Percentiles rank a stretch among this genome's conserved stretches.
Evolutionary conservation across 1,140 invertebrate genomes (phyloP).

Genomic region (Pectinophora gossypiella): DNA sequence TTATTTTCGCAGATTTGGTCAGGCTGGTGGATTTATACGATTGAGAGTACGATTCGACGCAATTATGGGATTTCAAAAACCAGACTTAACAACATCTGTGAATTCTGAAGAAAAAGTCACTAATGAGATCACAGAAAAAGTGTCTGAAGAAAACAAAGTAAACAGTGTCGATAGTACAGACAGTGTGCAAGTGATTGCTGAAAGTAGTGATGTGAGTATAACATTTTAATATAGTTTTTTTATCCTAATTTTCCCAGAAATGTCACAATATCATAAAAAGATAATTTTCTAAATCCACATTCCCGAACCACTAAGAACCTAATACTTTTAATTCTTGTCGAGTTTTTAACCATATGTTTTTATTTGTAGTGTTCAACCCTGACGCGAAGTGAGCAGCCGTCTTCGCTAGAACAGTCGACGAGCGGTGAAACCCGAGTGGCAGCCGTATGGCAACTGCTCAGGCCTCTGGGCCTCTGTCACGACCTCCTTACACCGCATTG

Average conservation of each 20-base stretch:
- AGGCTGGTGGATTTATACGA: constrained; percentile 91
- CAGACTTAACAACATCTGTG: constrained; percentile 55
- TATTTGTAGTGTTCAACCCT: constrained; percentile 35
- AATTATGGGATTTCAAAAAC: constrained; percentile 65
- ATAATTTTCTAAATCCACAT: too few relatives aligned
- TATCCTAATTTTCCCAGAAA: too few relatives aligned
- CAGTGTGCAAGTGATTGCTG: constrained; percentile 43
- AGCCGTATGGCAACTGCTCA: constrained; percentile 80
- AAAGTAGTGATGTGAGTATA: constrained; percentile 53
- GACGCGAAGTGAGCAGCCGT: constrained; percentile 50
- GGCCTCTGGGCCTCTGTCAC: constrained; percentile 94
- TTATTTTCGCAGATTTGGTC: constrained; percentile 84
- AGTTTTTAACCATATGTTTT: too few relatives aligned
- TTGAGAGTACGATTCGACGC: constrained; percentile 90
- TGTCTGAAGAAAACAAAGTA: constrained; percentile 42
- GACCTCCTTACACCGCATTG: constrained; percentile 93
- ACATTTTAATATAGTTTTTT: neutral
- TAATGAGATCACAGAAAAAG: constrained; percentile 61
- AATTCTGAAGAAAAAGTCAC: constrained; percentile 63
- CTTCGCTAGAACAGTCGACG: constrained; percentile 54
- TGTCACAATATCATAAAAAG: too few relatives aligned
- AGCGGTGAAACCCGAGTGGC: constrained; percentile 58
- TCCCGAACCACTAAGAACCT: too few relatives aligned
- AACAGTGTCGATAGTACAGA: constrained; percentile 33
- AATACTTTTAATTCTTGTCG: too few relatives aligned